Evolutionary conservation across 2,113 vertebrate genomes (phyloP).

Genomic region (Pithys albifrons): DNA sequence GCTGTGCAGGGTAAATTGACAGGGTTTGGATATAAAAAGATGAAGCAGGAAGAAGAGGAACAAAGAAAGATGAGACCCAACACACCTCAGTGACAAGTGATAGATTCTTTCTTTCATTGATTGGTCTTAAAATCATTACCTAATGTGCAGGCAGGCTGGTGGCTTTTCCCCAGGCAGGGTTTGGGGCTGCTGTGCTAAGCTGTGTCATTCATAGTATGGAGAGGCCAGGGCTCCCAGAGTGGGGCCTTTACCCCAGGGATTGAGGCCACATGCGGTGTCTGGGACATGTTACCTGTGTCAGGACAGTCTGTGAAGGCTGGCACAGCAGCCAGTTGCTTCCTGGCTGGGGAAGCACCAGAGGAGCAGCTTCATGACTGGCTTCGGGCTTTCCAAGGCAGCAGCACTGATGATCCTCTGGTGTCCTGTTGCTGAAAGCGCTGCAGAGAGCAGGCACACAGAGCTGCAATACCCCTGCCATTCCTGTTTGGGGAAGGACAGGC

Average conservation of each 20-base stretch:
- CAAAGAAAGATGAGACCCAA: not conserved
- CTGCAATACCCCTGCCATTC: not conserved
- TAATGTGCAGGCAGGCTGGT: not conserved
- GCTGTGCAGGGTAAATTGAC: not conserved
- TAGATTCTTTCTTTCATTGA: not conserved
- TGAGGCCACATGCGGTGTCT: fast-evolving
- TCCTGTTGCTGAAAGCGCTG: not conserved
- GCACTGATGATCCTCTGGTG: not conserved
- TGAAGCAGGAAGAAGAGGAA: not conserved
- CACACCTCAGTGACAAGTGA: not conserved
- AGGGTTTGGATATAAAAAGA: not conserved
- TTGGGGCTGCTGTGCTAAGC: not conserved
- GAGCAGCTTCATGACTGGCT: not conserved
- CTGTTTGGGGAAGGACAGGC: not conserved
- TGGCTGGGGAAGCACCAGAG: not conserved
- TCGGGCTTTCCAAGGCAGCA: not conserved
- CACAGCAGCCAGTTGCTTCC: not conserved
- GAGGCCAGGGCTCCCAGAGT: not conserved
- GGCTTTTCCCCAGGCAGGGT: not conserved
- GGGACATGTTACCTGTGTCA: fast-evolving
- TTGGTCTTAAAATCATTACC: not conserved
- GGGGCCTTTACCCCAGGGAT: not conserved
- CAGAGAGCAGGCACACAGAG: not conserved
- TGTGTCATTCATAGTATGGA: fast-evolving
- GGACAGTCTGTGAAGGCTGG: not conserved